Evolutionary conservation across 1,140 invertebrate genomes (phyloP).

Genomic region (Metopolophium dirhodum): DNA sequence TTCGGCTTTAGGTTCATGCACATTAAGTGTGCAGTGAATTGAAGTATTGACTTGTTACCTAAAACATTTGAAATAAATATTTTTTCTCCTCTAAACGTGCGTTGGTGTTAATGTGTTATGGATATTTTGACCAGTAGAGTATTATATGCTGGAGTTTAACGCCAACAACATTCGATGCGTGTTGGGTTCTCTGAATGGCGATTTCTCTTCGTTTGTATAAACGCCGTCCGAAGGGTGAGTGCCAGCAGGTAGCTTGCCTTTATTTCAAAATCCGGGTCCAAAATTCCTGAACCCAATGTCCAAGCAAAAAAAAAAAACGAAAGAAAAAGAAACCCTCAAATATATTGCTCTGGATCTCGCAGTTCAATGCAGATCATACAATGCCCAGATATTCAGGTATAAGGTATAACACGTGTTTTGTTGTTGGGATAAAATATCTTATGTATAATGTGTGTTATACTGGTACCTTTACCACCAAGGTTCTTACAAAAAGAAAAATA

Average conservation of each 20-base stretch:
- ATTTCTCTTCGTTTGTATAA: conserved; percentile 29
- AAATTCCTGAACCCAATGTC: conserved; percentile 35
- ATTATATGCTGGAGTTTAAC: background rate
- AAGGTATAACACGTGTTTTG: conserved; percentile 27
- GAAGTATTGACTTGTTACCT: background rate
- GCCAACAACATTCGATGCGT: background rate
- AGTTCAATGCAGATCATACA: conserved; percentile 10
- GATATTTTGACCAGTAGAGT: conserved; percentile 6
- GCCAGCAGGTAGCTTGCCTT: conserved; percentile 23
- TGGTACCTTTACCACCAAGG: background rate
- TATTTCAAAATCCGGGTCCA: conserved; percentile 18
- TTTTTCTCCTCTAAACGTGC: background rate
- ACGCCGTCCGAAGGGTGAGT: background rate
- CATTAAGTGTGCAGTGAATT: background rate
- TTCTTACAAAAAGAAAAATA: background rate
- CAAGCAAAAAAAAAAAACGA: background rate
- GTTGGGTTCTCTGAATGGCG: background rate
- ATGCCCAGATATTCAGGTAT: conserved; percentile 27
- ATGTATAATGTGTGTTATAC: background rate
- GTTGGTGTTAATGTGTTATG: conserved; percentile 11
- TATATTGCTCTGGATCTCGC: conserved; percentile 29
- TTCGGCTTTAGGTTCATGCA: background rate
- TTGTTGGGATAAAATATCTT: background rate
- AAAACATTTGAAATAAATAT: conserved; percentile 11
- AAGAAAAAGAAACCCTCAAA: conserved; percentile 11